These are phyloP conservation scores for Anneissia japonica DNA, from an alignment of 35 echinoderm and acorn worm species.

Conservation along the genomic window DNA sequence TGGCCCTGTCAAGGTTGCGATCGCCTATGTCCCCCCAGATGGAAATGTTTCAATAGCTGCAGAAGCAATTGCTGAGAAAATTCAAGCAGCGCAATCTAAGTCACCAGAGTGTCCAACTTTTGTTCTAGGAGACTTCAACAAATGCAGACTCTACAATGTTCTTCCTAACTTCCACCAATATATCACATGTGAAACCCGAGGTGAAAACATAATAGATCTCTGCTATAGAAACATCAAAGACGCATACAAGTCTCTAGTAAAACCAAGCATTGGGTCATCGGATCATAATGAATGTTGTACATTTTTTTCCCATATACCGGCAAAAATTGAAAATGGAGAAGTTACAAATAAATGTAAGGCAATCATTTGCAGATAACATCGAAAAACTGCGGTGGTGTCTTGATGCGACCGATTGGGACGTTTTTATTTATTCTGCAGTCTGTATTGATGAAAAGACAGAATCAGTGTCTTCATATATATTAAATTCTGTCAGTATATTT, in stretches of 20 bases:
- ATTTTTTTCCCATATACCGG: slow-evolving; percentile 18
- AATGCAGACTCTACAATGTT: slow-evolving; percentile 15
- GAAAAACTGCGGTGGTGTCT: slow-evolving; percentile 2
- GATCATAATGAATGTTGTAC: slow-evolving; percentile 17
- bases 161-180: slow-evolving; percentile 39
- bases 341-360: not conserved
- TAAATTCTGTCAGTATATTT: no score
- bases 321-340: slow-evolving; percentile 23
- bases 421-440: no score
- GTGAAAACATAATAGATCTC: slow-evolving; percentile 2
- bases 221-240: slow-evolving; percentile 42
- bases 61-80: not conserved
- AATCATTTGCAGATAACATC: slow-evolving; percentile 7
- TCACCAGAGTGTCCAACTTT: slow-evolving; percentile 29
- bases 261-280: slow-evolving; percentile 8
- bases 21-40: slow-evolving; percentile 33
- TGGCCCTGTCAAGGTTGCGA: not conserved
- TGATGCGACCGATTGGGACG: slow-evolving; percentile 18
- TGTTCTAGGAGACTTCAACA: slow-evolving; percentile 34
- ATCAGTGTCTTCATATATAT: no score
- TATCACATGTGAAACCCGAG: not conserved
- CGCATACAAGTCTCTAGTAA: slow-evolving; percentile 3
- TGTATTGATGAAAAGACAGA: no score
- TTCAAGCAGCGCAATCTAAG: not conserved
- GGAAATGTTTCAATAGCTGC: slow-evolving; percentile 1